Conservation (phyloP, 2,797 vertebrate species). For the Spea hammondii region DNA sequence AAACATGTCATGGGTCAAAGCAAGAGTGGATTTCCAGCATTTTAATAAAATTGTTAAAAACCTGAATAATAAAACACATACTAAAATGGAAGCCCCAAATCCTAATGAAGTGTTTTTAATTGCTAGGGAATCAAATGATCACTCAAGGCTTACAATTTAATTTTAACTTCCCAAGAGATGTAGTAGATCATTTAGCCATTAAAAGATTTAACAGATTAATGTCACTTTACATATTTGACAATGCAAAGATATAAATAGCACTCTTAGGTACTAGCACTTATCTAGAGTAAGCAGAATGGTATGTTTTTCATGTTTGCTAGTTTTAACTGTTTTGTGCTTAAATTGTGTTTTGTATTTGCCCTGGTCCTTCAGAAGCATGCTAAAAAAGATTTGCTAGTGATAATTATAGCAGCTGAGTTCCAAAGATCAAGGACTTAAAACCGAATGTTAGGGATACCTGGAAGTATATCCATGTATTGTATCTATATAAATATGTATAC, state of each 20-base stretch:
- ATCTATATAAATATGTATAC: no score
- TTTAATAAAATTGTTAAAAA: no score
- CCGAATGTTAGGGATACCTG: background rate
- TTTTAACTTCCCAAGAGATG: no score
- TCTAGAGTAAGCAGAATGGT: slow-evolving; percentile 5
- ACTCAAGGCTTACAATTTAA: no score
- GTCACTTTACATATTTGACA: background rate
- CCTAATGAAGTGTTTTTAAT: no score
- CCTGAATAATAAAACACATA: no score
- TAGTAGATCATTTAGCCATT: no score
- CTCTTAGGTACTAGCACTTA: background rate
- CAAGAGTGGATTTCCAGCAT: no score
- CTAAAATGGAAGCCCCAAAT: no score
- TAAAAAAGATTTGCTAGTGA: slow-evolving; percentile 1
- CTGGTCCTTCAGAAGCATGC: slow-evolving; percentile 5
- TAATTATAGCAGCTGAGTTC: slow-evolving; percentile 23
- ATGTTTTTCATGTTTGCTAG: slow-evolving; percentile 11
- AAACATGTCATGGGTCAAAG: no score
- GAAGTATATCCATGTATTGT: background rate
- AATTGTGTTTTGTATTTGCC: slow-evolving; percentile 32
- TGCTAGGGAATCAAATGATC: no score
- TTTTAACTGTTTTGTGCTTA: slow-evolving; percentile 1
- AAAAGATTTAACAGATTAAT: no score
- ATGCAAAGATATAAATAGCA: background rate
- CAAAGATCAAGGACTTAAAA: slow-evolving; percentile 28